Evolutionary conservation across 2,113 vertebrate species (phyloP), one percentile per base, ranked within the genome.

Genomic region (Poeciliopsis occidentalis): DNA sequence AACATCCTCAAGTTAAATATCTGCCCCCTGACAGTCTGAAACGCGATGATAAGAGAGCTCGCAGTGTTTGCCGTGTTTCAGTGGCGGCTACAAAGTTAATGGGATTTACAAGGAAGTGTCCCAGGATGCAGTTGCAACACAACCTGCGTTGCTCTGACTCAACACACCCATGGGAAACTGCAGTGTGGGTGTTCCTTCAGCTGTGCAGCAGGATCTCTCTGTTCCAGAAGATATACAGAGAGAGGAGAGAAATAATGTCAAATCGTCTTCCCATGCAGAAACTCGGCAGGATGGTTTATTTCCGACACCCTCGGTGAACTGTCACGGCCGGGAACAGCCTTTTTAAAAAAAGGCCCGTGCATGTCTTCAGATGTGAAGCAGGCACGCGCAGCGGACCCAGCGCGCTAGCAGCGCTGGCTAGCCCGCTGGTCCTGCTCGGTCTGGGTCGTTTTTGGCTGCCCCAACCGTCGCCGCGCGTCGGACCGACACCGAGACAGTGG

Each of bases 401-500:
- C 29, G 71, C 69, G 57, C 69, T 86, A 85, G 86, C 90, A 57
- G 17, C 22, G 67, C 79, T 78, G 73, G 84, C 83, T 89, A 81
- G 75, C 89, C 61, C 73, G 74, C 78, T 73, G 83, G 83, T 31
- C 30, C 30, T 31, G 30, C 30, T 31, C 30, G 30, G 30, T 87
- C 78, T 57, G 51, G 51, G 51, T 57, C 51, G 51, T 60, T 84
- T 76, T 60, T 76, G 74, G 86, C 88, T 90, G 88, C 69, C 73
- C 69, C 83, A 82, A 74, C 78, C 84, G 79, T 81, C 68, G 85
- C 82, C 80, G 90, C 87, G 84, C 84, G 64, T 85, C 82, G 51
- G 66, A 71, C 34, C 34, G 63, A 75, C 75, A 62, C 69, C 29
- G 31, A 71, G 44, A 60, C 44, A 51, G 61, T 64, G 71, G 69